Evolutionary conservation across 2,113 vertebrate species (phyloP).

Genomic region (Ceyx cyanopectus): DNA sequence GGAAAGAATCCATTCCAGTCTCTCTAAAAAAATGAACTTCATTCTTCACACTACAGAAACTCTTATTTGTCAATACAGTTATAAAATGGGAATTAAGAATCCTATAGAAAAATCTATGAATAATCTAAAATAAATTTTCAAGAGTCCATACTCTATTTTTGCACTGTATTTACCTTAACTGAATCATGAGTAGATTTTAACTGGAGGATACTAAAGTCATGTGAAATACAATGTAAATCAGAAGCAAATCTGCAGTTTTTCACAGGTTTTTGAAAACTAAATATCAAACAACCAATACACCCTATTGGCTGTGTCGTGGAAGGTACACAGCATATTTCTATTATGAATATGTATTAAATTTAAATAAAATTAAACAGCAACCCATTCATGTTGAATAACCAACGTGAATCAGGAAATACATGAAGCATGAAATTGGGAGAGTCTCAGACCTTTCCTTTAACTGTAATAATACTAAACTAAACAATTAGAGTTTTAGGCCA

Average conservation of each 20-base stretch:
- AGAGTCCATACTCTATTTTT: neutral
- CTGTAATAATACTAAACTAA: neutral
- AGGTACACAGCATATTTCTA: neutral
- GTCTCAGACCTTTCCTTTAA: neutral
- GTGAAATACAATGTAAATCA: slow-evolving; percentile 20
- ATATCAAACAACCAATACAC: slow-evolving; percentile 12
- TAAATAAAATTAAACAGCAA: neutral
- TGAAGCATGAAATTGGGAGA: neutral
- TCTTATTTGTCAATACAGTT: neutral
- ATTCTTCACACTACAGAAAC: neutral
- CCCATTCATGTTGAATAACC: neutral
- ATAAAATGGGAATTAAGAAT: neutral
- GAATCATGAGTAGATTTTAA: neutral
- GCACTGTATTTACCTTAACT: neutral
- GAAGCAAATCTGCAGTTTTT: neutral
- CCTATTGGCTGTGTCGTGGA: slow-evolving; percentile 21
- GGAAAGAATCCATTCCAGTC: neutral
- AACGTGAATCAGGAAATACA: neutral
- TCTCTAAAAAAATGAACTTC: neutral
- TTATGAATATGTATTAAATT: neutral
- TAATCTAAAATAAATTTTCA: neutral
- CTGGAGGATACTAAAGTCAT: neutral
- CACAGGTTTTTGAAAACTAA: slow-evolving; percentile 3
- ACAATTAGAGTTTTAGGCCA: neutral
- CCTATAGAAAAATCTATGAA: neutral